Evolutionary conservation across 1,140 invertebrate species (phyloP).

Genomic region (Aphelinus certus): DNA sequence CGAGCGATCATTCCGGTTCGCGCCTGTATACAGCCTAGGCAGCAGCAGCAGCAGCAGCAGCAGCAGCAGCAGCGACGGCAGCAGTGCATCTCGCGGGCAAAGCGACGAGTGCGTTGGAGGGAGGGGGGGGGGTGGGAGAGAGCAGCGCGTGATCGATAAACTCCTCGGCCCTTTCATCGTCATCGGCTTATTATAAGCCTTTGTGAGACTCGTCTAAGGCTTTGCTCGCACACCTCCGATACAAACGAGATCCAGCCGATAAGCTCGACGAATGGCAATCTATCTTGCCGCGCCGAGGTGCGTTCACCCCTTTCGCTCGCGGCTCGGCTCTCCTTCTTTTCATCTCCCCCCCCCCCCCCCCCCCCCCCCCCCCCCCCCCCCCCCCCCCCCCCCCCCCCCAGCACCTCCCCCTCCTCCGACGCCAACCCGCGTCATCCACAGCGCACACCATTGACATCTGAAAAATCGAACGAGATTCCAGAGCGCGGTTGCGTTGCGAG

Average conservation of each 20-base stretch:
- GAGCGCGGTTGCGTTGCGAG: too few species aligned
- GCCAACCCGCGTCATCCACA: too few species aligned
- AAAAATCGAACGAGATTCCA: conserved; percentile 19
- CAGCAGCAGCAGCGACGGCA: background rate
- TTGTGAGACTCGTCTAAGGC: conserved; percentile 14
- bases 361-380: background rate
- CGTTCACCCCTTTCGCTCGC: conserved; percentile 17
- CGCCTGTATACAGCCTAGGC: background rate
- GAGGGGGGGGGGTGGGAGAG: background rate
- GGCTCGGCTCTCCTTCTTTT: conserved; percentile 2
- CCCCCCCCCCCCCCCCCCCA: background rate
- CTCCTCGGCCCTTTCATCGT: conserved; percentile 11
- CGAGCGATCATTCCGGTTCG: background rate
- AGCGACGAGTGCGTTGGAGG: background rate
- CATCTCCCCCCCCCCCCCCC: background rate
- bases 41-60: background rate
- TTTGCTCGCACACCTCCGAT: background rate
- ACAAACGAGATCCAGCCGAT: conserved; percentile 26
- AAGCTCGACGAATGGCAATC: conserved; percentile 19
- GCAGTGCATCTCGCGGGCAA: background rate
- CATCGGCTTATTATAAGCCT: conserved; percentile 20
- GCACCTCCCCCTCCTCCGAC: too few species aligned
- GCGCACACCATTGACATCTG: conserved; percentile 13
- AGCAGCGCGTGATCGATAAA: conserved; percentile 11
- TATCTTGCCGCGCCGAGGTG: background rate